Evolutionary conservation across 2,888 invertebrate genomes (phyloP), one percentile per base, ranked within the genome.

Genomic region (Blastobasis adustella): DNA sequence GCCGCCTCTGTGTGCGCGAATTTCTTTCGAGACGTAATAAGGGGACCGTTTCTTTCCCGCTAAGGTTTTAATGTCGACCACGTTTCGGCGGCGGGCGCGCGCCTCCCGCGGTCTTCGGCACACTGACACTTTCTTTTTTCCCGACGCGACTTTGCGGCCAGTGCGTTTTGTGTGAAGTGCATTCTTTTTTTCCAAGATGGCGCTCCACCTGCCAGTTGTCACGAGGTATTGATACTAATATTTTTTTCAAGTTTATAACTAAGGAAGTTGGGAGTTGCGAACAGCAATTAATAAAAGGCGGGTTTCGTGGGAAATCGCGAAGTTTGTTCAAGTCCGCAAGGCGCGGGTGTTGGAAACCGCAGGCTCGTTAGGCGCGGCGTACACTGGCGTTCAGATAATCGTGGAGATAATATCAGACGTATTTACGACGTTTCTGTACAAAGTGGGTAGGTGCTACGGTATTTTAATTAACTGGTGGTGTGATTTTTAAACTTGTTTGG

Each of bases 1-100:
- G 76, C 65, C 69, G 58, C 73, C 74, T 68, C 73, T 87, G 86
- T 87, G 85, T 82, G 86, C 80, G 81, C 70, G 83, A 59, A 84
- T 82, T 87, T 88, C 87, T 88, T 87, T 88, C 87, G 87, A 84
- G 86, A 86, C 87, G 86, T 85, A 86, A 87, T 86, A 86, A 87
- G 88, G 88, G 88, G 87, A 86, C 86, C 78, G 82, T 87, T 88
- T 87, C 85, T 85, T 88, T 88, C 83, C 85, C 86, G 85, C 85
- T 82, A 84, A 85, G 88, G 88, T 87, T 87, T 88, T 88, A 88
- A 88, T 88, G 88, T 85, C 80, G 85, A 86, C 85, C 86, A 84
- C 87, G 87, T 77, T 88, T 84, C 81, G 86, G 86, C 78, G 81
- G 85, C 83, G 86, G 73, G 78, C 86, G 88, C 85, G 86, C 84